Evolutionary conservation across 2,113 vertebrate species (phyloP).

Genomic region (Cairina moschata): DNA sequence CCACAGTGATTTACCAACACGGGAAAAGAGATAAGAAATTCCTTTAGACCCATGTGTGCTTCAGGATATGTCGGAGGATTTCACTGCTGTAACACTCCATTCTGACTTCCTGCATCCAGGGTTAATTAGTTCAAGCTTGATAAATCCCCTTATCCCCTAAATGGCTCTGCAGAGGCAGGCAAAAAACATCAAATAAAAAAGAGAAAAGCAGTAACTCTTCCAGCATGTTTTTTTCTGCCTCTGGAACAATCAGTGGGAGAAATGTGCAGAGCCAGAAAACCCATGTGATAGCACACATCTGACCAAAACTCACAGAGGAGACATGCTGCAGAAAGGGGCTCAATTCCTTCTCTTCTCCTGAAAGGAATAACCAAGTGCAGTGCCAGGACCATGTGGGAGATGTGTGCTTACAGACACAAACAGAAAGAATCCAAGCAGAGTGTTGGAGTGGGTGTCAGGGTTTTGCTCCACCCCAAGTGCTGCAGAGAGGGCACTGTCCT

Average conservation of each 20-base stretch:
- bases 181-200: slow-evolving; percentile 54
- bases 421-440: accelerated
- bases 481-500: slow-evolving; percentile 7
- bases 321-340: neutral
- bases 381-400: neutral
- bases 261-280: neutral
- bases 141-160: slow-evolving; percentile 67
- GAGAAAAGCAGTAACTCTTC: slow-evolving; percentile 43
- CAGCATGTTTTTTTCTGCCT: slow-evolving; percentile 26
- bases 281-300: neutral
- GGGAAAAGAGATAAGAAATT: slow-evolving; percentile 18
- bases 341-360: neutral
- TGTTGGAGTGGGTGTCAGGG: neutral
- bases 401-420: neutral
- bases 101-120: slow-evolving; percentile 32
- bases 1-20: neutral
- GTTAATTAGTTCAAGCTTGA: slow-evolving; percentile 67
- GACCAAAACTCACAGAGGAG: neutral
- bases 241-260: neutral
- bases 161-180: slow-evolving; percentile 50
- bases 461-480: neutral
- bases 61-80: slow-evolving; percentile 14
- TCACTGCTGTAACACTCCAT: slow-evolving; percentile 35
- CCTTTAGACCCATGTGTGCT: neutral
- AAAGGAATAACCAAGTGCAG: neutral